Evolutionary conservation across 1,140 invertebrate species (phyloP), one percentile per base, ranked within the genome.

Genomic region (Eciton burchellii): DNA sequence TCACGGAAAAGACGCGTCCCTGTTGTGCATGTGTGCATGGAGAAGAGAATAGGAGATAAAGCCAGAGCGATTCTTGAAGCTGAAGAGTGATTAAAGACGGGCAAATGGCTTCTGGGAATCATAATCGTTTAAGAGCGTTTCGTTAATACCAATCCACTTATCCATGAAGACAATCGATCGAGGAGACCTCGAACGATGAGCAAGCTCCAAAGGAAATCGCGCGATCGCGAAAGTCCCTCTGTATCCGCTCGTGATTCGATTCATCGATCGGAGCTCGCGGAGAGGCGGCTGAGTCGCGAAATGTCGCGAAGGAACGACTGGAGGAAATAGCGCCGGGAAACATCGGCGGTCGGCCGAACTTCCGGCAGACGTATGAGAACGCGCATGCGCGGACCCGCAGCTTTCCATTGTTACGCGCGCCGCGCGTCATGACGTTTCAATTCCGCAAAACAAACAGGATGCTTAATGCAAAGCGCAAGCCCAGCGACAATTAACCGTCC

Each of bases 401-500:
- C 70, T 79, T 79, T 68, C 70, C 74, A 79, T 73, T 54, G 76
- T 6, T 35, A 35, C 62, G 60, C 63, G 63, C 63, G 49, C 45
- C 59, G 59, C 65, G 52, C 68, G 54, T 82, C 85, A 56, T 82
- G 52, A 56, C 65, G 82, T 86, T 35, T 86, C 84, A 72, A 43
- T 54, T 74, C 45, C 21, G 4, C 52, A 45, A 71, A 72, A 85
- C 74, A 82, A 86, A 76, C 82, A 45, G 52, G 6, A 47, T 16
- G 41, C 60, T 45, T 11, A 49, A 12, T 60, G 43, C 68, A 72
- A 77, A 2, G 35, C 35, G 35, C 35, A n/a, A n/a, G 49, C 35
- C 12, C 52, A 49, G 12, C 4, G 29, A 73, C 66, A 86, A 86
- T 86, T 86, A 86, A 85, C 79, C 72, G 2, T 2, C 56, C 49